A percentile compares a stretch with the other conserved stretches of the same genome.
phyloP scores from a whole-genome alignment of 2,888 invertebrate species.

The Adineta ricciae region DNA sequence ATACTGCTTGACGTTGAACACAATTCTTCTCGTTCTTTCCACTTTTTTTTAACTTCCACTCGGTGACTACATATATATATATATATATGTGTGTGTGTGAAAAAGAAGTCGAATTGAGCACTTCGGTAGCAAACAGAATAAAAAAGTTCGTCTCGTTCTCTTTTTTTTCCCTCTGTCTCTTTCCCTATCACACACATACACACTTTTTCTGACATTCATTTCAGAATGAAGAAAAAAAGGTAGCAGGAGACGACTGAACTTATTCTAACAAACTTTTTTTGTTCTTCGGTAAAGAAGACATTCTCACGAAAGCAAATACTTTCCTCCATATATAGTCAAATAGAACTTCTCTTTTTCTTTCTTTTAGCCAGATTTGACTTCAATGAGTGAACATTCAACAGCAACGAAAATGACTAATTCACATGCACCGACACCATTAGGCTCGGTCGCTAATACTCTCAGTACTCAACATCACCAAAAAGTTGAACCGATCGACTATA shows the following conservation, averaged over 20 bases:
- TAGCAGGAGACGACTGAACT: not conserved
- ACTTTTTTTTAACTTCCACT: slow-evolving; percentile 5
- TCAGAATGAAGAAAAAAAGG: not conserved
- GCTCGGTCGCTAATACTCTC: not conserved
- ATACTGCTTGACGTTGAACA: not conserved
- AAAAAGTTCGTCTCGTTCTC: slow-evolving; percentile 7
- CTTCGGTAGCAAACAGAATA: slow-evolving; percentile 3
- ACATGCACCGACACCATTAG: not conserved
- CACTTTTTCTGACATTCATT: not conserved
- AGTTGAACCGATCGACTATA: slow-evolving; percentile 10
- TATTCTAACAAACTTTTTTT: not conserved
- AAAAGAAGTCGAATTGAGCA: slow-evolving; percentile 14
- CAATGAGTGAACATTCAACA: not conserved
- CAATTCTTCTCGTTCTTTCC: not conserved
- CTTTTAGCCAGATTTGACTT: not conserved
- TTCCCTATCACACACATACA: not conserved
- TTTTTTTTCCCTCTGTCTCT: not conserved
- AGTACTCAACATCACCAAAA: not conserved
- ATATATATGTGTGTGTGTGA: too few species aligned
- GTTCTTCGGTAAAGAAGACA: not conserved
- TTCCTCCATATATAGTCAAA: too few species aligned
- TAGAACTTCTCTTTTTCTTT: not conserved
- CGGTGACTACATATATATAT: not conserved
- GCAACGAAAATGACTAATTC: not conserved
- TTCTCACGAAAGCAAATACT: not conserved